Conservation (phyloP, 2,888 invertebrate genomes). For the Piscicola geometra region DNA sequence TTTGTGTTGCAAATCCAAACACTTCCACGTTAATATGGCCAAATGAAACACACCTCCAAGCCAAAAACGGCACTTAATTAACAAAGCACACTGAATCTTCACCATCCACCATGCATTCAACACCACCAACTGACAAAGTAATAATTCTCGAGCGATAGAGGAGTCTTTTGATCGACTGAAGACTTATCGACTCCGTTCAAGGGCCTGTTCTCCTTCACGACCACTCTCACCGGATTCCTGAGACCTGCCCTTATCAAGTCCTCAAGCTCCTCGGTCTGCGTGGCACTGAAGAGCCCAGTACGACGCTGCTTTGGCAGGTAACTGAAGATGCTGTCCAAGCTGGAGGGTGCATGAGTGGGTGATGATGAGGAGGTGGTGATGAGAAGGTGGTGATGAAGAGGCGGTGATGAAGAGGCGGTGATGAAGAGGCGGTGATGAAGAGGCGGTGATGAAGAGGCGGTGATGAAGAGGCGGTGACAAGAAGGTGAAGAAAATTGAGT, state of each 20-base stretch:
- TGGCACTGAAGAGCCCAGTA: slow-evolving; percentile 97
- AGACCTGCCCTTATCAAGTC: slow-evolving; percentile 86
- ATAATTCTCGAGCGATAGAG: slow-evolving; percentile 63
- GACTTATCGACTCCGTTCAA: slow-evolving; percentile 44
- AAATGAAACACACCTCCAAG: too few species aligned
- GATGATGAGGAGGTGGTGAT: too few species aligned
- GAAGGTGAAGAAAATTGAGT: too few species aligned
- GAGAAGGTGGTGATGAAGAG: too few species aligned
- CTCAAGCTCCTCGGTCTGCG: slow-evolving; percentile 88
- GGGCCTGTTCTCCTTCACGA: slow-evolving; percentile 70
- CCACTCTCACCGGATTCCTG: slow-evolving; percentile 82
- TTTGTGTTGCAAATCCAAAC: too few species aligned
- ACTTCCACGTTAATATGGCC: too few species aligned
- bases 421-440: too few species aligned
- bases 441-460: too few species aligned
- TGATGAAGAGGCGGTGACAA: too few species aligned
- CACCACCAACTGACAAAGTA: slow-evolving; percentile 63
- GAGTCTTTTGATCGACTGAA: slow-evolving; percentile 54
- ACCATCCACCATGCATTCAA: background rate
- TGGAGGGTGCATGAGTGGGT: too few species aligned
- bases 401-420: too few species aligned
- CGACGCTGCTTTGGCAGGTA: slow-evolving; percentile 86
- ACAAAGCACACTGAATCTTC: background rate
- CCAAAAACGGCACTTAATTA: too few species aligned
- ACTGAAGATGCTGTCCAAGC: slow-evolving; percentile 79